phyloP scores from a whole-genome alignment of 2,888 invertebrate genomes.

The Pandemis cinnamomeana region DNA sequence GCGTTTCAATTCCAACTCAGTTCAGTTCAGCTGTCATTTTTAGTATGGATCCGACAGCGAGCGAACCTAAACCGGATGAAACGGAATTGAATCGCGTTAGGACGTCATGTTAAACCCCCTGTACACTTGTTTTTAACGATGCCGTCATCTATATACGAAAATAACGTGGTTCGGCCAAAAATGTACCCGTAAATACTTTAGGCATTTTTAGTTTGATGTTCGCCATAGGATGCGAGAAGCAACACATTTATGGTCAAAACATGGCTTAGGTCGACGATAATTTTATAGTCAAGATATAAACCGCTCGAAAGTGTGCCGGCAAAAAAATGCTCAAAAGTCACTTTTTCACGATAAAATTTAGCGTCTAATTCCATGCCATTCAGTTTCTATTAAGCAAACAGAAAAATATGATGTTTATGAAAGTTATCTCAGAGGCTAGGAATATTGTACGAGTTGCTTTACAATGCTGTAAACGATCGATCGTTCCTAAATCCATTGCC shows the following conservation, averaged over 20 bases:
- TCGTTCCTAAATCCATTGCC: neutral
- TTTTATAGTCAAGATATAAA: neutral
- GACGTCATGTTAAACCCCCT: too few relatives aligned
- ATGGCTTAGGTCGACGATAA: too few relatives aligned
- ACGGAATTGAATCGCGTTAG: too few relatives aligned
- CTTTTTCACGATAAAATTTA: too few relatives aligned
- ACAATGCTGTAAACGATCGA: neutral
- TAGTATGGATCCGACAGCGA: too few relatives aligned
- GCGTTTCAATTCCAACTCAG: too few relatives aligned
- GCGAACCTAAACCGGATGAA: too few relatives aligned
- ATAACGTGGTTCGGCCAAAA: conserved; percentile 17
- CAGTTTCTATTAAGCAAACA: neutral
- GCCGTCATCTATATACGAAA: conserved; percentile 32
- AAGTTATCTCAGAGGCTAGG: neutral
- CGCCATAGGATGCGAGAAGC: neutral
- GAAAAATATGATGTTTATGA: neutral
- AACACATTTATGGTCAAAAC: conserved; percentile 15
- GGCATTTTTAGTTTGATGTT: neutral
- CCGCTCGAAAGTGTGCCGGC: too few relatives aligned
- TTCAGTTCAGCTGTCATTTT: too few relatives aligned
- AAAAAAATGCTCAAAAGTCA: too few relatives aligned
- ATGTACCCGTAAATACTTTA: neutral
- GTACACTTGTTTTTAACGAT: conserved; percentile 20
- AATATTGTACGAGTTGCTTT: neutral
- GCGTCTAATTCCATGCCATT: too few relatives aligned